Percentiles rank a stretch among this genome's conserved stretches.
phyloP scores from a whole-genome alignment of 2,888 invertebrate species.

The Punctoribates punctum region DNA sequence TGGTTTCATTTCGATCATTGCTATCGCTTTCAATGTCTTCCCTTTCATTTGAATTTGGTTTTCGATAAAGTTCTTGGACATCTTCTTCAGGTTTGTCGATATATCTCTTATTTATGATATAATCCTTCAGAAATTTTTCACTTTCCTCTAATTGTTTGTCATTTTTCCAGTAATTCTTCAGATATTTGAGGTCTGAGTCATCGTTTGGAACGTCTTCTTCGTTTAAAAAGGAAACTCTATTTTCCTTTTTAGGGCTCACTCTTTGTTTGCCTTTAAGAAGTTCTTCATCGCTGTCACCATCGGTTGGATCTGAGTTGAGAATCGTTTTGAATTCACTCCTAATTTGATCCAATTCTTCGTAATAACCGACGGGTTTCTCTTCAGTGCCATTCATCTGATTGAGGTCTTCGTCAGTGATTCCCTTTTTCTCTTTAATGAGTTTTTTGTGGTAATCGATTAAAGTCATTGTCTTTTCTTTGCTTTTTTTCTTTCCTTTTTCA shows the following conservation, averaged over 20 bases:
- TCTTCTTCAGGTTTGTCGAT: conserved; percentile 50
- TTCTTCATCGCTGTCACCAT: conserved; percentile 55
- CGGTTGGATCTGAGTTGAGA: conserved; percentile 51
- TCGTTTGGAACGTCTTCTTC: conserved; percentile 50
- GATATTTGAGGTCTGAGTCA: conserved; percentile 61
- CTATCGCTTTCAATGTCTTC: neutral
- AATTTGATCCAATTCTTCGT: conserved; percentile 65
- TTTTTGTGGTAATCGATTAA: conserved; percentile 76
- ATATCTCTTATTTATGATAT: conserved; percentile 77
- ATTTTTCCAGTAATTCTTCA: conserved; percentile 74
- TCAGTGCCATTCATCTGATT: conserved; percentile 43
- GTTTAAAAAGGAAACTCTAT: conserved; percentile 50
- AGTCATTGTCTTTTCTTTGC: conserved; percentile 61
- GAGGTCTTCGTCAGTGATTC: conserved; percentile 46
- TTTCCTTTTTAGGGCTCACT: neutral
- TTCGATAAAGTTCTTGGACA: conserved; percentile 47
- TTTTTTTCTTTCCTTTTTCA: conserved; percentile 52
- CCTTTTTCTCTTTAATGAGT: conserved; percentile 62
- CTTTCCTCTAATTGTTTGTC: conserved; percentile 69
- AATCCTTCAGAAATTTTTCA: conserved; percentile 87
- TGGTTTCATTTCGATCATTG: conserved; percentile 59
- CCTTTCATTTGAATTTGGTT: conserved; percentile 57
- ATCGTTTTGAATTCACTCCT: conserved; percentile 64
- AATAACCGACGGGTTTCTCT: conserved; percentile 59
- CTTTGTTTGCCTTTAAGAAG: conserved; percentile 51